Percentiles rank a stretch among this genome's conserved stretches.
Evolutionary conservation across 2,797 vertebrate species (phyloP).

Genomic region (Clamator glandarius): DNA sequence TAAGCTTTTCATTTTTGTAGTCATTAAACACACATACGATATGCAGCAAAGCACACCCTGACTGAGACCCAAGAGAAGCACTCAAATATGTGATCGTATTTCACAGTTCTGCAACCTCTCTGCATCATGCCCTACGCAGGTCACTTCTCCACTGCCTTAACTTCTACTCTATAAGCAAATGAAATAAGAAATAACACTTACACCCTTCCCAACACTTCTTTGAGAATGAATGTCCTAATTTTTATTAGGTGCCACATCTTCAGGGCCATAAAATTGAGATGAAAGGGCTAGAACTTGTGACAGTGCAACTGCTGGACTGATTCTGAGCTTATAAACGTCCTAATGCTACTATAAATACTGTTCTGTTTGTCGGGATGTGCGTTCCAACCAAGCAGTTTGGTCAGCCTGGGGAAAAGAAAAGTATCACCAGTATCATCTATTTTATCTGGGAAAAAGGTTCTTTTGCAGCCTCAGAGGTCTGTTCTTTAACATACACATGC

Average conservation of each 20-base stretch:
- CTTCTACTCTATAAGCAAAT: not conserved
- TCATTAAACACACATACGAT: not conserved
- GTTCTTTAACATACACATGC: not conserved
- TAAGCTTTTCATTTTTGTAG: not conserved
- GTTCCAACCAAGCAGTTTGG: not conserved
- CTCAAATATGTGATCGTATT: rapidly evolving
- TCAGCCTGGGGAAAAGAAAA: not conserved
- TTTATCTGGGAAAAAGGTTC: not conserved
- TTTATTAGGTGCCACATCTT: not conserved
- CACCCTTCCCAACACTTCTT: not conserved
- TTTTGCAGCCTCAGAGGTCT: not conserved
- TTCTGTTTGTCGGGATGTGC: not conserved
- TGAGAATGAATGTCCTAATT: not conserved
- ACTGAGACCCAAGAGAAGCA: not conserved
- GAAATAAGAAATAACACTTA: not conserved
- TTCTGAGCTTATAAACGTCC: not conserved
- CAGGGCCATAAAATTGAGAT: not conserved
- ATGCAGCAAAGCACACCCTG: not conserved
- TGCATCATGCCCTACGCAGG: not conserved
- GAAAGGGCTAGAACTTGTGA: not conserved
- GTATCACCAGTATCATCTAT: not conserved
- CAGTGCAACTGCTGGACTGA: not conserved
- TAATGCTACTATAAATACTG: not conserved
- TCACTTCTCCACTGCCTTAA: not conserved
- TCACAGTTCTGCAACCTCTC: not conserved